phyloP scores from a whole-genome alignment of 2,797 vertebrate genomes.

The Enteromius fasciolatus region DNA sequence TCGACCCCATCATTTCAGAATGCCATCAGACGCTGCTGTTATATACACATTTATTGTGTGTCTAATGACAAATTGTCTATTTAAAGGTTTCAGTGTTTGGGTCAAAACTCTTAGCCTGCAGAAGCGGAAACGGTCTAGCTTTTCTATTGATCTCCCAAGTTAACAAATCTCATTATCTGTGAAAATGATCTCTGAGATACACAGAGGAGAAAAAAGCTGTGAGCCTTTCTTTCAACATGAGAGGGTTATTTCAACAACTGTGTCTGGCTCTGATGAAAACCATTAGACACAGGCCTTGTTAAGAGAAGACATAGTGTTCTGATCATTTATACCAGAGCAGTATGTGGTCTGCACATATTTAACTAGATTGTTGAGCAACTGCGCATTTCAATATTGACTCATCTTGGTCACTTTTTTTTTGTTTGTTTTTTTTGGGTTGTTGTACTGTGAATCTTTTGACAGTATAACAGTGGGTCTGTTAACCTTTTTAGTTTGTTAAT shows the following conservation, averaged over 20 bases:
- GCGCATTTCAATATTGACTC: slow-evolving; percentile 1
- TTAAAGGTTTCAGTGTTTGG: slow-evolving; percentile 41
- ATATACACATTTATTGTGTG: slow-evolving; percentile 18
- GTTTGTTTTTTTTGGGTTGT: not conserved
- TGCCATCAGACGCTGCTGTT: not conserved
- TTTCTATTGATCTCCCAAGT: slow-evolving; percentile 47
- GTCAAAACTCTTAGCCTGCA: slow-evolving; percentile 11
- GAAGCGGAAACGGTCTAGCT: slow-evolving; percentile 22
- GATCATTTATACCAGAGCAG: slow-evolving; percentile 24
- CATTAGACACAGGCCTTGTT: slow-evolving; percentile 63
- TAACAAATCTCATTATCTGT: slow-evolving; percentile 60
- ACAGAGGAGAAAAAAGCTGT: slow-evolving; percentile 29
- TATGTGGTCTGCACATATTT: slow-evolving; percentile 31
- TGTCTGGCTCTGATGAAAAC: slow-evolving; percentile 51
- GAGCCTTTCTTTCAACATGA: slow-evolving; percentile 49
- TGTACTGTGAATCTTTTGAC: not conserved
- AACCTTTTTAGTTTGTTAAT: not conserved
- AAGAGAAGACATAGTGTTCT: slow-evolving; percentile 47
- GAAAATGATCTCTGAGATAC: slow-evolving; percentile 56
- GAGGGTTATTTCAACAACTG: slow-evolving; percentile 48
- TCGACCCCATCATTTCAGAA: not conserved
- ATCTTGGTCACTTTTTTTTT: not conserved
- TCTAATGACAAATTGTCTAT: slow-evolving; percentile 31
- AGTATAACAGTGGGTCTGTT: not conserved
- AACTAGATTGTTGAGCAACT: slow-evolving; percentile 21